Conservation (phyloP, 2,888 invertebrate species). For the Phragmatobia fuliginosa region DNA sequence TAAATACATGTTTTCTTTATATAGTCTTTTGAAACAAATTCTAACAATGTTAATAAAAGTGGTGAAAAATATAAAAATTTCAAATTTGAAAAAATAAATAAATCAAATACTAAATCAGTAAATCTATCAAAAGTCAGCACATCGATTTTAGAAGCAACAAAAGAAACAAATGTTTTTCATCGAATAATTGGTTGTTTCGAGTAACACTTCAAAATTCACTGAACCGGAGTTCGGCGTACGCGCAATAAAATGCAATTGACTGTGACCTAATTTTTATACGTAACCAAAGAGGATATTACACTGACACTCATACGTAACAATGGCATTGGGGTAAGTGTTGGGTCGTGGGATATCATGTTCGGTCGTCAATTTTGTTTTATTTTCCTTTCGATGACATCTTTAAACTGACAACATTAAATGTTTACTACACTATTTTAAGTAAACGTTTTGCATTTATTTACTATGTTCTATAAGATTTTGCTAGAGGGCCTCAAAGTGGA, state of each 20-base stretch:
- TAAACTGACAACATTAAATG: neutral
- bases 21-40: no score
- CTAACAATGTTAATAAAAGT: no score
- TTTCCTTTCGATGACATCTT: neutral
- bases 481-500: no score
- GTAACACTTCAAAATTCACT: neutral
- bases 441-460: no score
- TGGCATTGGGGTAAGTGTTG: neutral
- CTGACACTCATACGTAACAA: conserved; percentile 3
- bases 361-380: neutral
- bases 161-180: neutral
- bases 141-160: neutral
- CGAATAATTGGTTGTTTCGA: neutral
- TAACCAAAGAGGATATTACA: conserved; percentile 4
- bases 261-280: conserved; percentile 45
- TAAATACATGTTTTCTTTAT: no score
- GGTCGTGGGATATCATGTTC: neutral
- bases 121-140: no score
- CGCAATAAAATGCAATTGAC: conserved; percentile 36
- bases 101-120: no score
- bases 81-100: no score
- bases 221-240: neutral
- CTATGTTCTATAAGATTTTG: no score
- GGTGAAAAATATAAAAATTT: no score
- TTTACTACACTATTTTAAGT: no score